phyloP scores from a whole-genome alignment of 2,113 vertebrate genomes.

The Octodon degus region DNA sequence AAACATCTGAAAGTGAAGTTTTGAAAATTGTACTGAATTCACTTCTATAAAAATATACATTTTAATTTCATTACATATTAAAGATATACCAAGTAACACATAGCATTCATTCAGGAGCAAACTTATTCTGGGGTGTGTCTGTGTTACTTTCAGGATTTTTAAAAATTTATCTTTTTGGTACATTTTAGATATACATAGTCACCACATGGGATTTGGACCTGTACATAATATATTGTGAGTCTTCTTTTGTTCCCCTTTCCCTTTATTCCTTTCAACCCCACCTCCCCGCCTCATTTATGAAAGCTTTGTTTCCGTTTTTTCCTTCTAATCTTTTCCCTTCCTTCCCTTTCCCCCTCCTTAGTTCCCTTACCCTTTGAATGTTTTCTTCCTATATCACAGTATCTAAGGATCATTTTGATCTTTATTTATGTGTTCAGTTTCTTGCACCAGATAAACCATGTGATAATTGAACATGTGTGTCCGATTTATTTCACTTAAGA shows the following conservation, averaged over 20 bases:
- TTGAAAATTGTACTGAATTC: slow-evolving; percentile 39
- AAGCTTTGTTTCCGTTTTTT: neutral
- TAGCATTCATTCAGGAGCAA: slow-evolving; percentile 25
- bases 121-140: neutral
- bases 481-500: neutral
- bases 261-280: neutral
- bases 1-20: slow-evolving; percentile 18
- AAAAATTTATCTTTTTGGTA: neutral
- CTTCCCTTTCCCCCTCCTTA: neutral
- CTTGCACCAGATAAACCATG: neutral
- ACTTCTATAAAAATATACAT: neutral
- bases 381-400: neutral
- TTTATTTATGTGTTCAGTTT: neutral
- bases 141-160: slow-evolving; percentile 27
- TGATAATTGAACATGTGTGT: neutral
- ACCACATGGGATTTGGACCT: neutral
- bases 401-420: neutral
- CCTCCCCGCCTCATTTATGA: neutral
- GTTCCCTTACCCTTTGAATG: neutral
- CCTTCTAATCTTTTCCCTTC: neutral
- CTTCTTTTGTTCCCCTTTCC: neutral
- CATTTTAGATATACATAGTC: neutral
- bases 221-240: neutral
- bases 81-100: neutral
- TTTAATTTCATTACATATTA: slow-evolving; percentile 7